phyloP scores from a whole-genome alignment of 2,888 invertebrate genomes.

The Tholera decimalis region DNA sequence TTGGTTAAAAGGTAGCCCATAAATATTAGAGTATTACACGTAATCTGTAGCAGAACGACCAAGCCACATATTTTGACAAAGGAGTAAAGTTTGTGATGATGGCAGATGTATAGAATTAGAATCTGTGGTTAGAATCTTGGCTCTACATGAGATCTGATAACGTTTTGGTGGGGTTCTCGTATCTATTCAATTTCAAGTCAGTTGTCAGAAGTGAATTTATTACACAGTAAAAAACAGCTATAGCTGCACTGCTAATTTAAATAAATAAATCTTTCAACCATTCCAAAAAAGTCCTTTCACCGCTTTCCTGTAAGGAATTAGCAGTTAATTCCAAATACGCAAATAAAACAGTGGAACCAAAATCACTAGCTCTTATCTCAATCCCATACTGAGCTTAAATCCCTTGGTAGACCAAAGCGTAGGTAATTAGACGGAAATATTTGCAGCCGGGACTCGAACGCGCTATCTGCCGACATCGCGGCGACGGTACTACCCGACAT shows the following conservation, averaged over 20 bases:
- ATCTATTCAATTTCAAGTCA: not conserved
- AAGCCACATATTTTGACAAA: too few species aligned
- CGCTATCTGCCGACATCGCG: slow-evolving; percentile 84
- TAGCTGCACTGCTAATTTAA: not conserved
- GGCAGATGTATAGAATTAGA: too few species aligned
- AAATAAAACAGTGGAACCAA: slow-evolving; percentile 61
- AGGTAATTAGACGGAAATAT: slow-evolving; percentile 84
- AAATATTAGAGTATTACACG: too few species aligned
- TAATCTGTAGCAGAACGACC: too few species aligned
- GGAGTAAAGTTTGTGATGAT: too few species aligned
- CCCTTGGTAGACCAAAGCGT: slow-evolving; percentile 68
- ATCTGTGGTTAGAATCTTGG: too few species aligned
- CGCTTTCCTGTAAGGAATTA: slow-evolving; percentile 25
- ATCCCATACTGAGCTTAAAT: slow-evolving; percentile 62
- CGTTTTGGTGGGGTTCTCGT: too few species aligned
- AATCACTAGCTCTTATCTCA: slow-evolving; percentile 67
- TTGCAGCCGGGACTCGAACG: slow-evolving; percentile 77
- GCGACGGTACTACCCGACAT: slow-evolving; percentile 75
- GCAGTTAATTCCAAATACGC: slow-evolving; percentile 57
- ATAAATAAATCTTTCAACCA: slow-evolving; percentile 22
- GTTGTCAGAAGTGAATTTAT: too few species aligned
- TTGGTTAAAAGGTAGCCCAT: too few species aligned
- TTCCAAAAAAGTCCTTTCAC: not conserved
- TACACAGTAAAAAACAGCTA: not conserved
- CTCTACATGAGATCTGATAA: too few species aligned